These are phyloP conservation scores for Paramormyrops hopkinsi DNA, from an alignment of 2,797 vertebrate species.

Conservation along the genomic window DNA sequence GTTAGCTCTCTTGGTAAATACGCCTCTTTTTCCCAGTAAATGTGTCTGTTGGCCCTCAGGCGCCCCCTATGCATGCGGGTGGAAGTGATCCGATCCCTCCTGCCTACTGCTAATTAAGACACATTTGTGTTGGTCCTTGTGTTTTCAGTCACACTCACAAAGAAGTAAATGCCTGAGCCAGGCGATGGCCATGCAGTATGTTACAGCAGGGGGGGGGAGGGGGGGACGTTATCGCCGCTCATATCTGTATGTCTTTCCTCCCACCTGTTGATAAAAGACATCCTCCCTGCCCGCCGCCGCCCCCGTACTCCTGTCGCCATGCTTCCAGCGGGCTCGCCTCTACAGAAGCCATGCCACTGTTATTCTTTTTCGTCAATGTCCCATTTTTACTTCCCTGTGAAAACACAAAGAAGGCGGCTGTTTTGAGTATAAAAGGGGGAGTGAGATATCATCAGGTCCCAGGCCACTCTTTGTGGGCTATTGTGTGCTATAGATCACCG, in stretches of 20 bases:
- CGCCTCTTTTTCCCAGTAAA: slow-evolving; percentile 23
- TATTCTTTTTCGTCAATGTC: not conserved
- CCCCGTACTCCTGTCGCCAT: slow-evolving; percentile 52
- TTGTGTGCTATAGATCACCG: slow-evolving; percentile 6
- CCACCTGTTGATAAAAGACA: slow-evolving; percentile 69
- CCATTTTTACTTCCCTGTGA: slow-evolving; percentile 14
- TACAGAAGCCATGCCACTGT: slow-evolving; percentile 32
- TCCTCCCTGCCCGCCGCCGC: slow-evolving; percentile 47
- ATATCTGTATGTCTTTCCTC: slow-evolving; percentile 62
- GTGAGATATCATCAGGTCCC: slow-evolving; percentile 34
- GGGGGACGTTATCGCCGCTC: slow-evolving; percentile 53
- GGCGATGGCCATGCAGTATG: not conserved
- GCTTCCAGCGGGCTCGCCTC: slow-evolving; percentile 27
- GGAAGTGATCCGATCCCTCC: slow-evolving; percentile 32
- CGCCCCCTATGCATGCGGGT: slow-evolving; percentile 32
- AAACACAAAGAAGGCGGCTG: not conserved
- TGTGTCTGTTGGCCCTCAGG: slow-evolving; percentile 17
- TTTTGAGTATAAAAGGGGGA: slow-evolving; percentile 8
- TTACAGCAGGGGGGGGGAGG: slow-evolving; percentile 9
- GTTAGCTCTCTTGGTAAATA: not conserved
- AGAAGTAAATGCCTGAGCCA: not conserved
- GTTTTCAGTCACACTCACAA: slow-evolving; percentile 7
- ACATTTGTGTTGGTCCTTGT: slow-evolving; percentile 33
- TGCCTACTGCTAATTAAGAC: slow-evolving; percentile 45
- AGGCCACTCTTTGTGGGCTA: slow-evolving; percentile 34